These are phyloP conservation scores for Cecidostiba fungosa DNA, from an alignment of 2,888 invertebrate species.

Conservation along the genomic window DNA sequence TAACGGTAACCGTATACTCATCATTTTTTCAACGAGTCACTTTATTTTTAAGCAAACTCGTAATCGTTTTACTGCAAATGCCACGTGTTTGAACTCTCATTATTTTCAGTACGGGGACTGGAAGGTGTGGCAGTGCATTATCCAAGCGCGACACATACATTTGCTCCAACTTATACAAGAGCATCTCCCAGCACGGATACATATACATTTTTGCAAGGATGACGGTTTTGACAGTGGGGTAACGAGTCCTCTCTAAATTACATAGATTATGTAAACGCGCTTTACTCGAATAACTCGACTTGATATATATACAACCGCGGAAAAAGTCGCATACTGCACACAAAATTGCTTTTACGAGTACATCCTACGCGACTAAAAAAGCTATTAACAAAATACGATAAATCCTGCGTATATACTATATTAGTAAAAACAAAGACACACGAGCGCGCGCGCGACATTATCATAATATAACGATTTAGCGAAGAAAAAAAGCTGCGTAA, in stretches of 20 bases:
- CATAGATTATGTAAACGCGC: background rate
- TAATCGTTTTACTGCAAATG: background rate
- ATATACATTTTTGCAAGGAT: background rate
- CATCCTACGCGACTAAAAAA: background rate
- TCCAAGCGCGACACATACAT: background rate
- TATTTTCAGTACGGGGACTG: background rate
- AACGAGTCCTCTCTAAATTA: background rate
- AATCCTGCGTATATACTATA: background rate
- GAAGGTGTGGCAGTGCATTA: background rate
- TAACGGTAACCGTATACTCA: background rate
- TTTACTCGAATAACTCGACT: background rate
- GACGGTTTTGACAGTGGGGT: background rate
- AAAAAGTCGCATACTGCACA: background rate
- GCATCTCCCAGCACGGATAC: background rate
- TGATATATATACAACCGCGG: background rate
- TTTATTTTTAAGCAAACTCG: background rate
- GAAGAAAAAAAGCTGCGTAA: conserved; percentile 25
- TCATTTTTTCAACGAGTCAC: background rate
- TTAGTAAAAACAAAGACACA: background rate
- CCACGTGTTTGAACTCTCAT: background rate
- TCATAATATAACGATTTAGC: conserved; percentile 28
- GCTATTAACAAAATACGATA: background rate
- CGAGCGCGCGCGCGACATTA: background rate
- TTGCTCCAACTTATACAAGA: background rate
- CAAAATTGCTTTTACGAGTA: background rate